Base-by-base conservation (phyloP, 2,888 invertebrate species). In the Drosophila eohydei region DNA sequence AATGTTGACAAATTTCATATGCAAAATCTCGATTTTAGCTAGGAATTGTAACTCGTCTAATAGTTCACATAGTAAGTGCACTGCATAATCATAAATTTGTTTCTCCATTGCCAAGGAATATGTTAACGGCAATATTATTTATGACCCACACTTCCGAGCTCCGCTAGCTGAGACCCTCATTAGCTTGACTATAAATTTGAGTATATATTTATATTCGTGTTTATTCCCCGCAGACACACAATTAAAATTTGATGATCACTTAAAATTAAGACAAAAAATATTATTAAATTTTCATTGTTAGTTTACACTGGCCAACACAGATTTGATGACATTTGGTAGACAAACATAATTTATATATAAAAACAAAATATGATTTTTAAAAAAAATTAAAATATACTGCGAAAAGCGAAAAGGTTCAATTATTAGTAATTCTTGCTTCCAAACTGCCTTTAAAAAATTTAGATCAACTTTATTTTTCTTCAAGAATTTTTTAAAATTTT, bases 191-290 rank as follows among this genome's bases (percentile, higher is more conserved):
- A 21, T 1, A 21, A 1, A 21, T 21, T 21, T 21, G 21, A 21
- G 21, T 21, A 32, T 11, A 11, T 30, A 32, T 32, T 11, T 32
- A 30, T 32, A 4, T 48, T 5, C 12, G 7, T 32, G 32, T 32
- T 32, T 16, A 50, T 32, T 16, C 32, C 3, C 50, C 50, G 7
- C 50, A 50, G 32, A 50, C 50, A 50, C 6, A 12, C 6, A 12
- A 32, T 50, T 32, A 50, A 50, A 16, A 50, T 16, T 50, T 34
- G 16, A 50, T 12, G 32, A 12, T 2, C 48, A 48, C 48, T 50
- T 21, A 50, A 16, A n/a, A 9, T 1, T 9, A 30, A 48, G 21
- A 48, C 11, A 32, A 7, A 50, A 34, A 50, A 50, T 16, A 6
- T 32, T 32, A 16, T 32, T 32, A 16, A 50, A 32, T 32, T 50